Evolutionary conservation across 2,797 vertebrate species (phyloP), one percentile per base, ranked within the genome.

Genomic region (Betta splendens): DNA sequence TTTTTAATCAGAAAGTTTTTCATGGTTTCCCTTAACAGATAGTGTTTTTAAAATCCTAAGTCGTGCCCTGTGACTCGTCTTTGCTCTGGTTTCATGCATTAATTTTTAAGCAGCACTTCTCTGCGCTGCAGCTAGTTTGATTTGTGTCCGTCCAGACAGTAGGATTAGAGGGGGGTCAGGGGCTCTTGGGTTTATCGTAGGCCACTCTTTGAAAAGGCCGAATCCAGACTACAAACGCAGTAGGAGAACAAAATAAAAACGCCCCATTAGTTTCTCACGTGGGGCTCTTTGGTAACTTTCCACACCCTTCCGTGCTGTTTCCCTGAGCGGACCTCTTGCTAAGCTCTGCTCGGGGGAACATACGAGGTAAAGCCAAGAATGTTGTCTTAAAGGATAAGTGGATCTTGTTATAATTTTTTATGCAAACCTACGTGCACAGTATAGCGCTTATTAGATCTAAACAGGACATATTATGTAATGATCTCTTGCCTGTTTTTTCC

Each of bases 121-220:
- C 8, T 46, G 21, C 42, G 15, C 42, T 23, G 35, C 39, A 13
- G 10, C 22, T 15, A 73, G 39, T 33, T 53, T 44, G 21, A 49
- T 64, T 44, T 54, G 43, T 21, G 36, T 49, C 29, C 7, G 40
- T 69, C 28, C 71, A 87, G 85, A 85, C 75, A 50, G 61, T 23
- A 21, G 80, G 83, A 84, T 85, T 84, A 80, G n/a, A 53, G 22
- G 31, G 53, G 46, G 45, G 53, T 18, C 64, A 16, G 37, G 29
- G 11, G 31, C 45, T 53, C 35, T 42, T 29, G 48, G 64, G 17
- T 58, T 63, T 56, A 52, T 25, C 32, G 13, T n/a, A 25, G 20
- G 45, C 39, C 75, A 45, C 28, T 74, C 59, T 71, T 44, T 70
- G 64, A 47, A 32, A 76, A 81, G 78, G 77, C 86, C 58, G 54